Percentiles rank a stretch among this genome's conserved stretches.
Conservation (phyloP, 2,797 vertebrate species). For the Hippopotamyrus pictus region DNA sequence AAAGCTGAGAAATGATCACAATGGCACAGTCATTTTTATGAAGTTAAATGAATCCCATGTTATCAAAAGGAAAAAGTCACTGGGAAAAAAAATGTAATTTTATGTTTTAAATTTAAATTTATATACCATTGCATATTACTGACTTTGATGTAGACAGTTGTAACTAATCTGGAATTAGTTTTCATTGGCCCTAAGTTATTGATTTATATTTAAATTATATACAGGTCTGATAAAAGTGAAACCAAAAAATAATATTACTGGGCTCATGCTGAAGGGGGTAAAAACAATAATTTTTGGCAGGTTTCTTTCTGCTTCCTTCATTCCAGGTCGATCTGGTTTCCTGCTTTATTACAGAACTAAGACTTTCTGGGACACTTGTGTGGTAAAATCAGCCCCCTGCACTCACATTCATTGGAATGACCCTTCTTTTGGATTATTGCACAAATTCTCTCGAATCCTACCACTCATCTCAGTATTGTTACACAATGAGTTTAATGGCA, state of each 20-base stretch:
- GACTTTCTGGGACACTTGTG: background rate
- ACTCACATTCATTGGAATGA: background rate
- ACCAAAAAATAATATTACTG: constrained; percentile 2
- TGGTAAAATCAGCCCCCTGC: background rate
- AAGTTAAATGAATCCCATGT: background rate
- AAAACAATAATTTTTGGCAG: background rate
- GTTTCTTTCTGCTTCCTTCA: background rate
- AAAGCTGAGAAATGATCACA: background rate
- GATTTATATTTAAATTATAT: constrained; percentile 10
- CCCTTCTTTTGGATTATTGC: background rate
- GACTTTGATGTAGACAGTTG: background rate
- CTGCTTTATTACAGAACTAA: background rate
- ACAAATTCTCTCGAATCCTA: background rate
- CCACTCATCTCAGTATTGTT: background rate
- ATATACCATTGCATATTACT: background rate
- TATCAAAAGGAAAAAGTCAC: background rate
- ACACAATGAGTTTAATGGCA: background rate
- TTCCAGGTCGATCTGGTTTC: background rate
- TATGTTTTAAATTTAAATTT: background rate
- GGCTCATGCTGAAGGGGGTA: background rate
- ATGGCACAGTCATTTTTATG: background rate
- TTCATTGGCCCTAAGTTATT: constrained; percentile 4
- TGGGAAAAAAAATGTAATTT: background rate
- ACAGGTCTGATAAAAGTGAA: constrained; percentile 1
- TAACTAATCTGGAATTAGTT: constrained; percentile 16